Evolutionary conservation across 2,888 invertebrate species (phyloP).

Genomic region (Siphonodentalium dalli): DNA sequence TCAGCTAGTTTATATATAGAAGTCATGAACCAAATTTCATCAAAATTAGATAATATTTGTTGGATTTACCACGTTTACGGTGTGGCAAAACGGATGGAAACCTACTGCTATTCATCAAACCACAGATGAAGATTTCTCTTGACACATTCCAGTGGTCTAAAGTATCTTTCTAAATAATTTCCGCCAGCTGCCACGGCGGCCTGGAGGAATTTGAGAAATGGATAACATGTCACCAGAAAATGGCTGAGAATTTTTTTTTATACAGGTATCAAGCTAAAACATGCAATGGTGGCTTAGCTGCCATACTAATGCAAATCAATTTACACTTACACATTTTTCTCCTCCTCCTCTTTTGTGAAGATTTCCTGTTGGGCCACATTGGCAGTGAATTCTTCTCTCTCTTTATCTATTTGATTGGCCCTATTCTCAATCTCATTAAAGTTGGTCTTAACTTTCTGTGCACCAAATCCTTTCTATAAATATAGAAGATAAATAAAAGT

Average conservation of each 20-base stretch:
- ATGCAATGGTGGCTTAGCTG: neutral
- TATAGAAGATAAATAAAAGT: conserved; percentile 1
- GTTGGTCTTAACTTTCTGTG: conserved; percentile 91
- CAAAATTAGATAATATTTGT: too few species aligned
- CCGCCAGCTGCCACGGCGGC: too few species aligned
- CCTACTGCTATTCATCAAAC: too few species aligned
- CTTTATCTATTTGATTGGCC: conserved; percentile 84
- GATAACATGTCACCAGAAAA: neutral
- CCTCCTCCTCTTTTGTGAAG: conserved; percentile 72
- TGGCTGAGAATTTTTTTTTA: neutral
- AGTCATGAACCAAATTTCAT: too few species aligned
- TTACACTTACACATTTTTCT: conserved; percentile 66
- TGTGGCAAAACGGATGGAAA: too few species aligned
- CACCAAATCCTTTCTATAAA: conserved; percentile 74
- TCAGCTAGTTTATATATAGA: too few species aligned
- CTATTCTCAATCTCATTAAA: conserved; percentile 94
- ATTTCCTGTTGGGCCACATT: conserved; percentile 41
- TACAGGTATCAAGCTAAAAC: neutral
- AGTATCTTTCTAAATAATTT: too few species aligned
- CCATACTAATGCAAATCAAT: neutral
- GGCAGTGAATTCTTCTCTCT: conserved; percentile 67
- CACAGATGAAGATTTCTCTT: too few species aligned
- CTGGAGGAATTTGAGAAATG: too few species aligned
- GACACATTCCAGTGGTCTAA: too few species aligned
- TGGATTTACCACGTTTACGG: too few species aligned